phyloP scores from a whole-genome alignment of 2,113 vertebrate genomes.

The Ailuropoda melanoleuca region DNA sequence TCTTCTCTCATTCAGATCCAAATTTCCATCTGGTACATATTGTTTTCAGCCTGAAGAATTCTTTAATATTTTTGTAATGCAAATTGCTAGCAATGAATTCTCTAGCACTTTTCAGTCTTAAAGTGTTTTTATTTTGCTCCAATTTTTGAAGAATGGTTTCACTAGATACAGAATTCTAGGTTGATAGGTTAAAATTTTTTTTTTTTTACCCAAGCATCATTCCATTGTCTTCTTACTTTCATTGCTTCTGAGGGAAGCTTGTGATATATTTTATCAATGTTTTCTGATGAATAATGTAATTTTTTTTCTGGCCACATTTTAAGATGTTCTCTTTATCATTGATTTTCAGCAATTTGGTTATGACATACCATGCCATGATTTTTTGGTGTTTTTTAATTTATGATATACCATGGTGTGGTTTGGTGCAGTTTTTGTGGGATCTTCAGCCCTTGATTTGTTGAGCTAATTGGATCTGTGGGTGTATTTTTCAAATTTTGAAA shows the following conservation, averaged over 20 bases:
- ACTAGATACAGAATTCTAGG: neutral
- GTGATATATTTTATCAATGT: neutral
- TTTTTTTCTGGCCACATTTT: neutral
- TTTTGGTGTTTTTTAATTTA: neutral
- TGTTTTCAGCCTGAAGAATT: neutral
- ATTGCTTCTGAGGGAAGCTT: neutral
- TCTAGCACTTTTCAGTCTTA: neutral
- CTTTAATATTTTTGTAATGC: neutral
- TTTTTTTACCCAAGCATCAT: neutral
- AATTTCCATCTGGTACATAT: neutral
- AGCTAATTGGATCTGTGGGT: neutral
- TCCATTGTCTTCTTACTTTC: neutral
- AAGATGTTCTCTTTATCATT: neutral
- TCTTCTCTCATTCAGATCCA: neutral
- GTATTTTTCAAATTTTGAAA: neutral
- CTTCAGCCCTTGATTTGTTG: neutral
- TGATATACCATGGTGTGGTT: neutral
- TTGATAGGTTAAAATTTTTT: neutral
- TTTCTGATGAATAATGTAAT: neutral
- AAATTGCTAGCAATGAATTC: neutral
- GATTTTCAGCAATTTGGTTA: neutral
- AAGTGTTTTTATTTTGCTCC: neutral
- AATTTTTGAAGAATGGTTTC: neutral
- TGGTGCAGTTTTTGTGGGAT: neutral
- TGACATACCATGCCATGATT: neutral